Evolutionary conservation across 2,113 vertebrate species (phyloP), one percentile per base, ranked within the genome.

Genomic region (Malurus melanocephalus): DNA sequence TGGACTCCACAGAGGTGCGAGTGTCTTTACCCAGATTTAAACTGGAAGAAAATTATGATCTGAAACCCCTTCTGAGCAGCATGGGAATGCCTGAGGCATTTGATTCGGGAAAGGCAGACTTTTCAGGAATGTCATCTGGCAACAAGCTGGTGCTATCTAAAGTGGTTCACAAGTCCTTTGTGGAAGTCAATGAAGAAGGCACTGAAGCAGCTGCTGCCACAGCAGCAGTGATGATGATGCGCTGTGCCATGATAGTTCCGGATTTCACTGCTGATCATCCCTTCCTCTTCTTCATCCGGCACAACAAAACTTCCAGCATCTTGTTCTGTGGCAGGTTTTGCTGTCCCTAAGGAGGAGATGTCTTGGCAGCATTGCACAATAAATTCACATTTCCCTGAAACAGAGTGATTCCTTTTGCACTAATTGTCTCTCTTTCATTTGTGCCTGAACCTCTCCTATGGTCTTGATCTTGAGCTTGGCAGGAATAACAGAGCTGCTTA

Each of bases 181-280:
- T 99, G 77, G 99, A 99, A 67, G 98, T 99, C 57, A 99, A 98
- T 0, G 99, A 99, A 94, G 98, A 98, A 91, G 99, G 99, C 74
- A 99, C 98, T 0, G 99, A 99, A 93, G 98, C 99, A 0, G 98
- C 98, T 1, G 98, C 97, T 1, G 98, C 98, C 40, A 98, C 98
- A 0, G 98, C 90, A 1, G 97, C 45, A 1, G 0, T 97, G 45
- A 79, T 98, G 87, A 78, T 82, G 78, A 0, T 96, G 38, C 94
- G 97, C 9, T 98, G 97, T 24, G 56, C 45, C 1, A 6, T 6
- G 30, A 42, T 56, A 0, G 9, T 42, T 16, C 64, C 73, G 1
- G 13, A 30, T 0, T 96, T 98, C 86, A 93, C 27, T 2, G 97
- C 92, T 1, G 85, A 98, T 80, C 98, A 84, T 83, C 98, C 98